phyloP scores from a whole-genome alignment of 2,113 vertebrate species.

The Odocoileus virginianus region DNA sequence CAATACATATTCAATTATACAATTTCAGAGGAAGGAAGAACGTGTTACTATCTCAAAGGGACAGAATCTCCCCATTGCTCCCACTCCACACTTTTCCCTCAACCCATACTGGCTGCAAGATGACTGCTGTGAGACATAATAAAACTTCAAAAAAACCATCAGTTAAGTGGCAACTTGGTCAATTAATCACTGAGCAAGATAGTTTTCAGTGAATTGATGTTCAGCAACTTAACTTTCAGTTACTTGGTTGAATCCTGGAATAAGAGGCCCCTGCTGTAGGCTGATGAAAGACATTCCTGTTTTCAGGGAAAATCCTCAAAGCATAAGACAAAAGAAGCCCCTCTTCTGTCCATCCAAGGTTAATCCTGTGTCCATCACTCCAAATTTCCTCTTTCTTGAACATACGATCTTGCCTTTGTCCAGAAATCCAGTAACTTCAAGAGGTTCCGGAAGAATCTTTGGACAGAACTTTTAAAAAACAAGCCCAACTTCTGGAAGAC shows the following conservation, averaged over 20 bases:
- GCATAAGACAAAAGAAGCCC: not conserved
- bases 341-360: not conserved
- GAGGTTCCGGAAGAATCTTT: not conserved
- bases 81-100: not conserved
- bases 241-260: not conserved
- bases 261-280: not conserved
- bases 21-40: not conserved
- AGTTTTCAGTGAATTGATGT: not conserved
- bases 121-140: not conserved
- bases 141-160: not conserved
- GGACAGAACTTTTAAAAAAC: not conserved
- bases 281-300: not conserved
- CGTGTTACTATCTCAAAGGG: not conserved
- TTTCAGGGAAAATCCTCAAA: not conserved
- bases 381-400: not conserved
- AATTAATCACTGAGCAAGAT: not conserved
- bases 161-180: not conserved
- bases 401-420: not conserved
- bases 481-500: not conserved
- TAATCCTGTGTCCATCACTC: not conserved
- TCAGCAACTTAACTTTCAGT: not conserved
- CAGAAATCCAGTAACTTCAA: not conserved
- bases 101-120: not conserved
- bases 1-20: not conserved
- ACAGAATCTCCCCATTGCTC: not conserved